A percentile compares a stretch with the other conserved stretches of the same genome.
These are phyloP conservation scores for Hartigia nigra DNA, from an alignment of 2,888 invertebrate species.

Conservation along the genomic window DNA sequence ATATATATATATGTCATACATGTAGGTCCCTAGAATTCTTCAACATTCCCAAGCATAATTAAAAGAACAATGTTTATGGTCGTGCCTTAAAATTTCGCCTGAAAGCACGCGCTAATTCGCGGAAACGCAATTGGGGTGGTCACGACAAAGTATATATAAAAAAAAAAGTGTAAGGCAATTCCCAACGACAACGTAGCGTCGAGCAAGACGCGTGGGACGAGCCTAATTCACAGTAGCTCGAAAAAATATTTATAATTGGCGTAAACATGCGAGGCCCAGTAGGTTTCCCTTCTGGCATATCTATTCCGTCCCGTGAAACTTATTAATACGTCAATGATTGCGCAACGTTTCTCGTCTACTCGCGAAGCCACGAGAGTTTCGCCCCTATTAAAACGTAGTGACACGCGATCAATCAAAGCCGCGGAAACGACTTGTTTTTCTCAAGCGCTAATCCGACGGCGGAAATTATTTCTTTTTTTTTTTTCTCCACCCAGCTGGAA, in stretches of 20 bases:
- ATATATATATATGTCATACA: background rate
- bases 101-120: background rate
- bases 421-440: slow-evolving; percentile 7
- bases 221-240: background rate
- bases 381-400: background rate
- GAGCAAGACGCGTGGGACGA: background rate
- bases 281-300: background rate
- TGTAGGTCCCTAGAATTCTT: background rate
- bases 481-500: background rate
- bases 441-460: background rate
- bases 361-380: background rate
- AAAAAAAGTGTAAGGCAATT: background rate
- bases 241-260: slow-evolving; percentile 5
- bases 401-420: slow-evolving; percentile 5
- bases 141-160: background rate
- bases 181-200: background rate
- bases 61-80: background rate
- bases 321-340: slow-evolving; percentile 6
- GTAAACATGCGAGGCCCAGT: background rate
- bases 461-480: background rate
- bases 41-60: too few species aligned
- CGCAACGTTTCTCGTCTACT: background rate
- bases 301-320: background rate
- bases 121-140: background rate
- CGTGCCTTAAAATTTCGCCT: background rate